Evolutionary conservation across 2,113 vertebrate genomes (phyloP).

Genomic region (Nanorana parkeri): DNA sequence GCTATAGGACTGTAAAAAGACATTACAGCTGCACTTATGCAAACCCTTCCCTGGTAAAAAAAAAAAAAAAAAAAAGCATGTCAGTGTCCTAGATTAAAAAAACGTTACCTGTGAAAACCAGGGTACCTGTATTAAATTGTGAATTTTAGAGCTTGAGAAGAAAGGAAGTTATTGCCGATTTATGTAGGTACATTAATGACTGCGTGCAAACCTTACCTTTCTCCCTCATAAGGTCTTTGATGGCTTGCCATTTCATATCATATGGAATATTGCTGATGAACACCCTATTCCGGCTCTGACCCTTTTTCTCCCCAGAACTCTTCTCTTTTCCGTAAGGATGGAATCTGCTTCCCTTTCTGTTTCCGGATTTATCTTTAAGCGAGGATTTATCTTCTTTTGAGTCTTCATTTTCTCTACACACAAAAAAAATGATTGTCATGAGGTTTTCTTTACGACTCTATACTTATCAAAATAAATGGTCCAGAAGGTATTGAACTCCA

Average conservation of each 20-base stretch:
- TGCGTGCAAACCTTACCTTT: constrained; percentile 84
- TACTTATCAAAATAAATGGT: too few species aligned
- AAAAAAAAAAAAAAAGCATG: too few species aligned
- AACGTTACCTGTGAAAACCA: constrained; percentile 17
- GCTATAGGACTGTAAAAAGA: constrained; percentile 1
- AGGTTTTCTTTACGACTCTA: too few species aligned
- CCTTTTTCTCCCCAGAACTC: constrained; percentile 85
- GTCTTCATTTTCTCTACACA: constrained; percentile 82
- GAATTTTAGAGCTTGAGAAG: background rate
- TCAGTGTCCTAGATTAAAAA: background rate
- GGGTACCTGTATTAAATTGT: too few species aligned
- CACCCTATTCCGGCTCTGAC: constrained; percentile 86
- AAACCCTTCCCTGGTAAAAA: background rate
- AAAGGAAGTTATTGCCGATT: background rate
- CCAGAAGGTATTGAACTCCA: too few species aligned
- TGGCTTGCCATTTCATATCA: constrained; percentile 99
- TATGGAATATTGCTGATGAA: constrained; percentile 99
- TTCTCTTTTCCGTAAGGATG: constrained; percentile 96
- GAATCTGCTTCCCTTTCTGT: constrained; percentile 83
- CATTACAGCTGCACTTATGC: background rate
- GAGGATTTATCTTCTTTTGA: constrained; percentile 85
- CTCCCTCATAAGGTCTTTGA: constrained; percentile 99
- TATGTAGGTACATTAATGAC: background rate
- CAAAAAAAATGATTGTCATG: background rate
- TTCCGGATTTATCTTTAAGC: constrained; percentile 86